Percentiles rank a stretch among this genome's conserved stretches.
These are phyloP conservation scores for Scylla paramamosain DNA, from an alignment of 1,140 invertebrate genomes.

Conservation along the genomic window DNA sequence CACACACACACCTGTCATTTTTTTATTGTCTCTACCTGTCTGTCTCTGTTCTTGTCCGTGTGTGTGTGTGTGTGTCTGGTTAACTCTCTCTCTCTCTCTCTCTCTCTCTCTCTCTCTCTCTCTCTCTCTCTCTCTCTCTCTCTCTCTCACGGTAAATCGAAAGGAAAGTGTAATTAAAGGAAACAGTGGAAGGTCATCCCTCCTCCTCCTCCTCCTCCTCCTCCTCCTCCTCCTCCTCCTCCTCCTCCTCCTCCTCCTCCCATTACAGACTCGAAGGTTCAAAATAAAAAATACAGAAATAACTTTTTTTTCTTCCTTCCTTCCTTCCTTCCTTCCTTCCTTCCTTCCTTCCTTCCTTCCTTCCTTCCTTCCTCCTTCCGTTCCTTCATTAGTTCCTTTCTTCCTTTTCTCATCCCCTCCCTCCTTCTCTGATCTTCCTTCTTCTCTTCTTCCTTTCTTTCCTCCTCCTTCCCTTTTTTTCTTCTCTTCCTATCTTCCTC, in stretches of 20 bases:
- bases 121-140: too few relatives aligned
- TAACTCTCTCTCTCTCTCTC: too few relatives aligned
- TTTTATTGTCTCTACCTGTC: background rate
- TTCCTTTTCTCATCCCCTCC: background rate
- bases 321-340: background rate
- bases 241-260: background rate
- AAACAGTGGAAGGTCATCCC: background rate
- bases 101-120: too few relatives aligned
- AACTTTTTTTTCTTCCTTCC: background rate
- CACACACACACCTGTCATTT: background rate
- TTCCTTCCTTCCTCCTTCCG: background rate
- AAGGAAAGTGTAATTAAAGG: too few relatives aligned
- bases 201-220: background rate
- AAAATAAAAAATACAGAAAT: too few relatives aligned
- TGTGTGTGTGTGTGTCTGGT: background rate
- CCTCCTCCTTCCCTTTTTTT: background rate
- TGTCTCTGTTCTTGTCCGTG: background rate
- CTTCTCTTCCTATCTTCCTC: background rate
- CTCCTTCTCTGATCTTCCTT: too few relatives aligned
- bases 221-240: slow-evolving; percentile 1
- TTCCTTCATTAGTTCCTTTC: background rate
- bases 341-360: background rate
- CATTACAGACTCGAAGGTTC: too few relatives aligned
- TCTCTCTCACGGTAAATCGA: too few relatives aligned
- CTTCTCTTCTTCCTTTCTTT: background rate